phyloP scores from a whole-genome alignment of 1,140 invertebrate species.

The Drosophila teissieri region DNA sequence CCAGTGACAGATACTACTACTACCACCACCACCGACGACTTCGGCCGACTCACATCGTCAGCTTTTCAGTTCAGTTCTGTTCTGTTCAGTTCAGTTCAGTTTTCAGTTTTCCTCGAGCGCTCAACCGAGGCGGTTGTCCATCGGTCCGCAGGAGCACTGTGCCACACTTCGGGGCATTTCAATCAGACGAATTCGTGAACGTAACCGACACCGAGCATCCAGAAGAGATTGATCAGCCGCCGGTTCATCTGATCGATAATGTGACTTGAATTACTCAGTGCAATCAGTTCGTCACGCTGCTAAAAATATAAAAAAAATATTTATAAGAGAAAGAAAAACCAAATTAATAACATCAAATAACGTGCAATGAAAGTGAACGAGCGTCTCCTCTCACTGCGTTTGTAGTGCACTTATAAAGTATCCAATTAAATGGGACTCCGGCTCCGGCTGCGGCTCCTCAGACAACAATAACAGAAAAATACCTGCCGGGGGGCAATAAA shows the following conservation, averaged over 20 bases:
- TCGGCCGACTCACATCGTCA: conserved; percentile 4
- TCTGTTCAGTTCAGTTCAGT: neutral
- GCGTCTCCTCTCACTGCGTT: conserved; percentile 1
- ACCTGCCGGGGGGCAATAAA: conserved; percentile 18
- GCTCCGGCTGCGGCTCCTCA: neutral
- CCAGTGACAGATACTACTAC: conserved; percentile 24
- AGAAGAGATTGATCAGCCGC: conserved; percentile 41
- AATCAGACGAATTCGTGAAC: conserved; percentile 7
- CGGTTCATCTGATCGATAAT: conserved; percentile 38
- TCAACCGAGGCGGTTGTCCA: conserved; percentile 42
- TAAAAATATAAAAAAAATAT: conserved; percentile 12
- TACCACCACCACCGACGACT: neutral
- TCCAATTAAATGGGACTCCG: conserved; percentile 10
- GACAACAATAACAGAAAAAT: conserved; percentile 7
- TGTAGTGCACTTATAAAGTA: conserved; percentile 16
- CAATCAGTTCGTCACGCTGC: conserved; percentile 5
- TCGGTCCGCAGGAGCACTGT: conserved; percentile 2
- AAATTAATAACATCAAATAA: neutral
- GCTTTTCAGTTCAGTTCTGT: neutral
- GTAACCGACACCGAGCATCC: neutral
- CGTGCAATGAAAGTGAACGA: conserved; percentile 11
- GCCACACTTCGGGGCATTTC: conserved; percentile 8
- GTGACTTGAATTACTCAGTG: conserved; percentile 22
- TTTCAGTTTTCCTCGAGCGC: conserved; percentile 41
- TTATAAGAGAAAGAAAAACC: neutral